A percentile compares a stretch with the other conserved stretches of the same genome.
Conservation (phyloP, 2,888 invertebrate species). For the Micropterix aruncella region DNA sequence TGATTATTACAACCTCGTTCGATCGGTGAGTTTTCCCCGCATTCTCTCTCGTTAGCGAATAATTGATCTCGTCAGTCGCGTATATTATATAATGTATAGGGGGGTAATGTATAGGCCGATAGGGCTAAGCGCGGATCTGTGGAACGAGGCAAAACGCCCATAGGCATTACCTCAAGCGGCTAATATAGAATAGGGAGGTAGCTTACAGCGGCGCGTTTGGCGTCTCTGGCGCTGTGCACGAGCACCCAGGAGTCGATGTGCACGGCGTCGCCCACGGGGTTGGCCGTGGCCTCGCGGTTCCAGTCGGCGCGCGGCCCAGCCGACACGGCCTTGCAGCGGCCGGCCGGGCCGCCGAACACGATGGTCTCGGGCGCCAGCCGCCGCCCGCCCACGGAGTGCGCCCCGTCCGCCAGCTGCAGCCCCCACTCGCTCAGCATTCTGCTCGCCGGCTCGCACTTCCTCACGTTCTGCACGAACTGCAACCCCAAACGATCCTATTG, state of each 20-base stretch:
- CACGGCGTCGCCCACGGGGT: constrained; percentile 51
- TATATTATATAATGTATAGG: no score
- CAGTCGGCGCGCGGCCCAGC: constrained; percentile 53
- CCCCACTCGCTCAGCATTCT: constrained; percentile 71
- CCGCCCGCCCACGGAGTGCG: constrained; percentile 45
- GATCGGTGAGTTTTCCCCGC: no score
- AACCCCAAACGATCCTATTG: no score
- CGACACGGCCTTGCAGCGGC: constrained; percentile 17
- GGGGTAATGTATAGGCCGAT: no score
- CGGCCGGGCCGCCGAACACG: constrained; percentile 40
- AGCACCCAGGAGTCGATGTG: constrained; percentile 61
- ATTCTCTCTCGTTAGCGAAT: no score
- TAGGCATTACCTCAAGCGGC: no score
- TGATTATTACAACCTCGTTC: no score
- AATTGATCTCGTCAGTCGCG: no score
- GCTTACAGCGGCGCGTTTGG: constrained; percentile 31
- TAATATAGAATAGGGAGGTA: no score
- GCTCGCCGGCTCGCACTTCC: constrained; percentile 45
- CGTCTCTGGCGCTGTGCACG: constrained; percentile 49
- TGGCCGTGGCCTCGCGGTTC: constrained; percentile 43
- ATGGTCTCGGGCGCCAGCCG: constrained; percentile 51
- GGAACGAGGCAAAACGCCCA: no score
- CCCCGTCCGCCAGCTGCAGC: constrained; percentile 41
- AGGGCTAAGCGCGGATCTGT: no score
- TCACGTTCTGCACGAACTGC: constrained; percentile 44